Conservation (phyloP, 2,113 vertebrate species). For the Sceloporus tristichus region DNA sequence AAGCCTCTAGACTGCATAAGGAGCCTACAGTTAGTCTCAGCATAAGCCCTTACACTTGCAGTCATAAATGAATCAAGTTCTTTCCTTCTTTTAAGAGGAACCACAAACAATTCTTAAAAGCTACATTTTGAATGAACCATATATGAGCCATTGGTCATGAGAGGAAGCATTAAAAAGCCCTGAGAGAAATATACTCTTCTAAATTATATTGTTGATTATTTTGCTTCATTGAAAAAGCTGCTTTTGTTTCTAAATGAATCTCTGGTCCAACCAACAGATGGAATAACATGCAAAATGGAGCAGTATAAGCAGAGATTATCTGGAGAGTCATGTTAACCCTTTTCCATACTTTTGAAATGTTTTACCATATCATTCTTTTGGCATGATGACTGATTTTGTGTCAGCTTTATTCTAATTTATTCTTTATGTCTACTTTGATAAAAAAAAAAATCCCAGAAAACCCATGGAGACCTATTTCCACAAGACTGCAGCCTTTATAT, state of each 20-base stretch:
- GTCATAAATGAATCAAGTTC: neutral
- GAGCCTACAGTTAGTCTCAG: neutral
- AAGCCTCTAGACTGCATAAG: too few species aligned
- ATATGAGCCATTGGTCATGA: neutral
- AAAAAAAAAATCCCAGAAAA: neutral
- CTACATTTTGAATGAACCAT: neutral
- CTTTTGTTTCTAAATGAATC: neutral
- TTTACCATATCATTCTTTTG: neutral
- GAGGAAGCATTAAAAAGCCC: neutral
- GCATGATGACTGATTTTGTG: too few species aligned
- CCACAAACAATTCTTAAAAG: constrained; percentile 8
- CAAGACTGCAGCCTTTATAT: neutral
- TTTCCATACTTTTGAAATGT: neutral
- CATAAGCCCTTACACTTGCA: constrained; percentile 7
- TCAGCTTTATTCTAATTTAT: too few species aligned
- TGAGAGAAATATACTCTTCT: neutral
- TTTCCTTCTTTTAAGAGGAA: constrained; percentile 22
- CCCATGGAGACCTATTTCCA: neutral
- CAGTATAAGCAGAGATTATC: neutral
- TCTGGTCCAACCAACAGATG: neutral
- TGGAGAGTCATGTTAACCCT: constrained; percentile 23
- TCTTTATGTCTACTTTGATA: too few species aligned
- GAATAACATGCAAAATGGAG: neutral
- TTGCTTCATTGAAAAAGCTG: neutral
- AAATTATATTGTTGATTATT: neutral